Evolutionary conservation across 2,797 vertebrate genomes (phyloP).

Genomic region (Pseudochirops corinnae): DNA sequence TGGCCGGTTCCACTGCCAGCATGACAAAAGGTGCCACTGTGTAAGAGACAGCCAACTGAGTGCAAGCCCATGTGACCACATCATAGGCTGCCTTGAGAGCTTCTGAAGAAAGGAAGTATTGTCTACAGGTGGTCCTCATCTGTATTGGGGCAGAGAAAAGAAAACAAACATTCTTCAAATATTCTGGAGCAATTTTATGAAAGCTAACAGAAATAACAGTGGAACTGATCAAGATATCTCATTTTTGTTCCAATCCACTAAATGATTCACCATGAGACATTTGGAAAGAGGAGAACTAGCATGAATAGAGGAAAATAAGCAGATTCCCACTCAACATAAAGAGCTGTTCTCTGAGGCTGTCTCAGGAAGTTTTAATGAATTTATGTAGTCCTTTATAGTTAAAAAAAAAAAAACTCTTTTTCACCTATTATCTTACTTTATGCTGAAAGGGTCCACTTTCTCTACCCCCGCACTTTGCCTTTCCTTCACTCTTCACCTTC

Average conservation of each 20-base stretch:
- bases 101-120: constrained; percentile 88
- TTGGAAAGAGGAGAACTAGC: background rate
- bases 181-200: background rate
- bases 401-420: background rate
- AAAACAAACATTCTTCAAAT: constrained; percentile 5
- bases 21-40: constrained; percentile 94
- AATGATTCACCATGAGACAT: background rate
- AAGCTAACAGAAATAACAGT: background rate
- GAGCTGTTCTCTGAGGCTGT: background rate
- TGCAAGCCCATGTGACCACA: constrained; percentile 90
- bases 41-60: constrained; percentile 94
- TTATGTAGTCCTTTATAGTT: background rate
- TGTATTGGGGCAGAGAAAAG: constrained; percentile 77
- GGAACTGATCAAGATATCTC: background rate
- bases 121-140: constrained; percentile 91
- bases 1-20: constrained; percentile 90
- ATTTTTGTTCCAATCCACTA: background rate
- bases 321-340: background rate
- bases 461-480: background rate
- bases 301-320: background rate
- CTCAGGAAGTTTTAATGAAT: background rate
- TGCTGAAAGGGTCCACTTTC: background rate
- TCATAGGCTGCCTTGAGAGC: constrained; percentile 90
- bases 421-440: background rate
- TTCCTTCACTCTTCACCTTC: background rate